Conservation (phyloP, 64 coral and sea anemone genomes). For the Dendronephthya gigantea region DNA sequence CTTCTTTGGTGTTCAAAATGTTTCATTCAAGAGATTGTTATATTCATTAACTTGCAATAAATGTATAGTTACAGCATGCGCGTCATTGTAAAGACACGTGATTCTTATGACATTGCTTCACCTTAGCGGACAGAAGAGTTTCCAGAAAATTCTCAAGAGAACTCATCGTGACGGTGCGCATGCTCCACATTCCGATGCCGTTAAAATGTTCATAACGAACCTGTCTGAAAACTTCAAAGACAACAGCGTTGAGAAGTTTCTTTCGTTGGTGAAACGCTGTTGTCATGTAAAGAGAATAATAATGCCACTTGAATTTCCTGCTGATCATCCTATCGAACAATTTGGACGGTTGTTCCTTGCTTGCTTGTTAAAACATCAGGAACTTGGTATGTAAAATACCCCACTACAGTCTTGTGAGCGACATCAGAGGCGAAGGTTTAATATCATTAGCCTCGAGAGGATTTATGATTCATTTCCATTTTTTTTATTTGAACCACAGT, state of each 20-base stretch:
- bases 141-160: not conserved
- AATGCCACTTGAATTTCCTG: constrained; percentile 80
- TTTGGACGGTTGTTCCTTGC: constrained; percentile 60
- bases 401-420: no score
- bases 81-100: not conserved
- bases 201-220: constrained; percentile 66
- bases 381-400: constrained; percentile 53
- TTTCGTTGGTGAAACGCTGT: constrained; percentile 62
- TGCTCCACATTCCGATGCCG: constrained; percentile 51
- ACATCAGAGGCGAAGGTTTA: no score
- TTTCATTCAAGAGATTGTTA: no score
- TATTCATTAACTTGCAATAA: no score
- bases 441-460: no score
- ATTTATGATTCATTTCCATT: no score
- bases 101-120: not conserved
- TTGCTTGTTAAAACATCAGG: constrained; percentile 89
- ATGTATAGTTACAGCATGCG: no score
- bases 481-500: no score
- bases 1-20: no score
- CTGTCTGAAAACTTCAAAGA: constrained; percentile 73
- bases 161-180: constrained; percentile 5
- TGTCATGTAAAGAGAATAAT: constrained; percentile 73
- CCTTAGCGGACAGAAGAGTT: not conserved
- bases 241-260: constrained; percentile 55
- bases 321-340: constrained; percentile 92